Evolutionary conservation across 2,888 invertebrate species (phyloP).

Genomic region (Sesia bembeciformis): DNA sequence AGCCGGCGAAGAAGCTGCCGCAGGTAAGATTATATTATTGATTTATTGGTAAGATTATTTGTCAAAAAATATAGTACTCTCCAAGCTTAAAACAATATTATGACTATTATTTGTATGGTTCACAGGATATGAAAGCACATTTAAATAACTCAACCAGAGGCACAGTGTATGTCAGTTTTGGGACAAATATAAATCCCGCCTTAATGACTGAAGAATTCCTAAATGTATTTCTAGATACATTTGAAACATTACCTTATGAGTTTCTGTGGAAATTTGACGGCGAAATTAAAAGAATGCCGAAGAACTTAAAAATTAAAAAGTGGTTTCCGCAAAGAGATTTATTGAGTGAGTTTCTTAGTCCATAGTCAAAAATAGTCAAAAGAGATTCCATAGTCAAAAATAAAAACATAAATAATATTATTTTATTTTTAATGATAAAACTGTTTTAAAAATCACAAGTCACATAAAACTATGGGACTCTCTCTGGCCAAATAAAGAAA

Average conservation of each 20-base stretch:
- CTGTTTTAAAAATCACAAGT: no score
- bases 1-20: constrained; percentile 30
- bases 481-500: no score
- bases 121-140: no score
- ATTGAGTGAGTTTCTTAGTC: not conserved
- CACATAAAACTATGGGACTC: no score
- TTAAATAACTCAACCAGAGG: constrained; percentile 10
- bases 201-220: constrained; percentile 10
- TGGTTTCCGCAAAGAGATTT: not conserved
- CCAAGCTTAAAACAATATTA: constrained; percentile 7
- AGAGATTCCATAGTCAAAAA: no score
- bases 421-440: no score
- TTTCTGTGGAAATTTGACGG: not conserved
- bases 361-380: not conserved
- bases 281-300: not conserved
- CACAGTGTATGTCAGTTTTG: constrained; percentile 10
- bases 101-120: no score
- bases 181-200: constrained; percentile 14
- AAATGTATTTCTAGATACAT: not conserved
- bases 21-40: constrained; percentile 24
- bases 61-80: no score
- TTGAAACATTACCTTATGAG: not conserved
- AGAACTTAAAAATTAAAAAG: not conserved
- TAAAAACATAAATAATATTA: no score
- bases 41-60: not conserved